Evolutionary conservation across 2,888 invertebrate species (phyloP).

Genomic region (Punctoribates punctum): DNA sequence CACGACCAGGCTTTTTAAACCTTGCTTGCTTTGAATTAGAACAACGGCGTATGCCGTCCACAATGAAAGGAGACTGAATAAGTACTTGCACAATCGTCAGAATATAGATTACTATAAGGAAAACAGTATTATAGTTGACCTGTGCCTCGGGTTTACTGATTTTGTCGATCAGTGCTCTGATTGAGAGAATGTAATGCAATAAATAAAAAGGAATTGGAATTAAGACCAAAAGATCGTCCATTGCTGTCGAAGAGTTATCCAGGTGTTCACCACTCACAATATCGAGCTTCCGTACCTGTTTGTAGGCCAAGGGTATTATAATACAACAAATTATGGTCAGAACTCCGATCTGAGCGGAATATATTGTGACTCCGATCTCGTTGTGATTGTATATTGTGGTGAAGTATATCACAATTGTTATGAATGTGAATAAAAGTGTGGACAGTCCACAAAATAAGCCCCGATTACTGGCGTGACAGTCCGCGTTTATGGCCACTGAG

Average conservation of each 20-base stretch:
- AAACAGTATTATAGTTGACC: background rate
- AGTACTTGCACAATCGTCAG: conserved; percentile 63
- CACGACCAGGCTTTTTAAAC: conserved; percentile 68
- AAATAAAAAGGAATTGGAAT: conserved; percentile 70
- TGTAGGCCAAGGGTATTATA: conserved; percentile 61
- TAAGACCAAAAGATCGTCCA: conserved; percentile 68
- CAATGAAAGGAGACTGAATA: conserved; percentile 68
- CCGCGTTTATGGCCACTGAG: conserved; percentile 61
- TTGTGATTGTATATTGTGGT: conserved; percentile 57
- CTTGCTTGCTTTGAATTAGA: conserved; percentile 64
- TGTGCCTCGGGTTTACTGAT: background rate
- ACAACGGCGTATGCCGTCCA: conserved; percentile 70
- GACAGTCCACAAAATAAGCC: conserved; percentile 69
- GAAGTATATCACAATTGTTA: conserved; percentile 63
- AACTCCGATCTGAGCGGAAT: conserved; percentile 57
- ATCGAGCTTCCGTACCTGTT: conserved; percentile 64
- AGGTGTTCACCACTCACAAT: conserved; percentile 59
- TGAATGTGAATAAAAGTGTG: conserved; percentile 60
- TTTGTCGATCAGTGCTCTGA: conserved; percentile 38
- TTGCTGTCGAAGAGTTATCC: conserved; percentile 59
- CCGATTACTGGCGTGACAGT: conserved; percentile 72
- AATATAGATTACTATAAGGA: conserved; percentile 44
- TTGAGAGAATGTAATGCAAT: conserved; percentile 63
- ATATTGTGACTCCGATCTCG: conserved; percentile 48
- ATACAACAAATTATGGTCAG: conserved; percentile 62